Percentiles rank a stretch among this genome's conserved stretches.
These are phyloP conservation scores for Poecilia picta DNA, from an alignment of 2,797 vertebrate species.

Conservation along the genomic window DNA sequence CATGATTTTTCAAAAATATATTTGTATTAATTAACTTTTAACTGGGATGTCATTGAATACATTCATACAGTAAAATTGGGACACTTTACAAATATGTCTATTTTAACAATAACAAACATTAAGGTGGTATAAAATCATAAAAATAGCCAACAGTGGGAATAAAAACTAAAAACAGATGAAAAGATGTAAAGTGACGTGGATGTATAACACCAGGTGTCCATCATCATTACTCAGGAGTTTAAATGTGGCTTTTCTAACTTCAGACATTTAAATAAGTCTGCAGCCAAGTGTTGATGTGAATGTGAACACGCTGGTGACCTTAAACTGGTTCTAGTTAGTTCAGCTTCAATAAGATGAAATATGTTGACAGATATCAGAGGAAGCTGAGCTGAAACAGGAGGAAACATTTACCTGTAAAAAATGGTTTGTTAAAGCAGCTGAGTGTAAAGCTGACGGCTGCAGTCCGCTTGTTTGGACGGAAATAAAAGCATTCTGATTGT, in stretches of 20 bases:
- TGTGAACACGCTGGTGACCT: neutral
- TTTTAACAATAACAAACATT: neutral
- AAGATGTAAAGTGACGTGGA: neutral
- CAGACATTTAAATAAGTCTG: neutral
- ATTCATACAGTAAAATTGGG: neutral
- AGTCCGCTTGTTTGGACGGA: too few relatives aligned
- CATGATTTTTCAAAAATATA: neutral
- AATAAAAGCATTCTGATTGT: too few relatives aligned
- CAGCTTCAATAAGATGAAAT: neutral
- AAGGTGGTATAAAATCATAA: neutral
- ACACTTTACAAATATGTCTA: neutral
- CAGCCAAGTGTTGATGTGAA: neutral
- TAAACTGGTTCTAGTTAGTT: neutral
- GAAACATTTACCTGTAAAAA: neutral
- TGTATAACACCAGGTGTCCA: neutral
- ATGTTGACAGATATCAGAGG: neutral
- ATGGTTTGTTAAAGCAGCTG: neutral
- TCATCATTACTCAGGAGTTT: too few relatives aligned
- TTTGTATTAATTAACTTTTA: neutral
- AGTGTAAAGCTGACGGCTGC: neutral
- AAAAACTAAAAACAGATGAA: neutral
- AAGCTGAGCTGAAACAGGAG: too few relatives aligned
- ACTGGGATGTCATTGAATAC: neutral
- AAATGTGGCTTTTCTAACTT: neutral
- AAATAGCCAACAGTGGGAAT: neutral